Percentiles rank a stretch among this genome's conserved stretches.
phyloP scores from a whole-genome alignment of 2,888 invertebrate species.

The Myopa tessellatipennis region DNA sequence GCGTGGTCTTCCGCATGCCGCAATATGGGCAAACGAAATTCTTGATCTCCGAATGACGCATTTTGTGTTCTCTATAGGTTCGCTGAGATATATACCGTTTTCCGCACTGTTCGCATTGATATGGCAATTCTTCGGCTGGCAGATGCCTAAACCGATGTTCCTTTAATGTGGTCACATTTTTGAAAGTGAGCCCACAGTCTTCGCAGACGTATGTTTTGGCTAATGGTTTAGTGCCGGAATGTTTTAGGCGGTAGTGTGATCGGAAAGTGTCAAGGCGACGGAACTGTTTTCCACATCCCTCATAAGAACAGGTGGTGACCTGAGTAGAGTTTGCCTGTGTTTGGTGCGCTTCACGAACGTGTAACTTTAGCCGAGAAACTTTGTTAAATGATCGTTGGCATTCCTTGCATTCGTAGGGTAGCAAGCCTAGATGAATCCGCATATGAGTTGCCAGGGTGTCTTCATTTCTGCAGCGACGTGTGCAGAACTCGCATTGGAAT shows the following conservation, averaged over 20 bases:
- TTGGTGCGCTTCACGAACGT: conserved; percentile 47
- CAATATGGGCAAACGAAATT: conserved; percentile 57
- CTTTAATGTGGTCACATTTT: conserved; percentile 46
- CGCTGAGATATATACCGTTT: conserved; percentile 54
- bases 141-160: conserved; percentile 53
- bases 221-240: conserved; percentile 39
- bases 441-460: conserved; percentile 44
- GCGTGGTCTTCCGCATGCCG: conserved; percentile 53
- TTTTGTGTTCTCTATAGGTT: conserved; percentile 54
- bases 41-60: conserved; percentile 55
- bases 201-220: conserved; percentile 48
- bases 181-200: conserved; percentile 52
- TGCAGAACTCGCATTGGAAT: conserved; percentile 49
- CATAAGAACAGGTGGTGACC: conserved; percentile 49
- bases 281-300: conserved; percentile 50
- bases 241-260: conserved; percentile 49
- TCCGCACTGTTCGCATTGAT: conserved; percentile 58
- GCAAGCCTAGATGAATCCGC: conserved; percentile 37
- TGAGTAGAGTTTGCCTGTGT: conserved; percentile 37
- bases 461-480: conserved; percentile 47
- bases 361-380: conserved; percentile 45
- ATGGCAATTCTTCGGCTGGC: conserved; percentile 51
- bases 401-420: conserved; percentile 43
- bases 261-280: conserved; percentile 47
- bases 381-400: conserved; percentile 42